phyloP scores from a whole-genome alignment of 2,888 invertebrate genomes.

The Spilosoma lubricipeda region DNA sequence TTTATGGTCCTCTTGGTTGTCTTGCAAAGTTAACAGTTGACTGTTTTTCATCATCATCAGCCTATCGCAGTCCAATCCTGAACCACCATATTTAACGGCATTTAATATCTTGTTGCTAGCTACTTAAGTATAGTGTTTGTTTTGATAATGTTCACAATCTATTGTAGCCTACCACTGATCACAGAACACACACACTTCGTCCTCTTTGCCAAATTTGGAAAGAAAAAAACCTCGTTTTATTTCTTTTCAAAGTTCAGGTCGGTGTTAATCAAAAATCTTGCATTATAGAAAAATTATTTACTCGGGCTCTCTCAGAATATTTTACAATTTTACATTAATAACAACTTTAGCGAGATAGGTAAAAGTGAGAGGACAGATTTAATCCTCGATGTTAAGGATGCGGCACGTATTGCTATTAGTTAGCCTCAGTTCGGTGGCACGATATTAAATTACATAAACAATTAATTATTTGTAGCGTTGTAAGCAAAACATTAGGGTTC shows the following conservation, averaged over 20 bases:
- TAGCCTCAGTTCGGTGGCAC: constrained; percentile 25
- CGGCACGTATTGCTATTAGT: constrained; percentile 51
- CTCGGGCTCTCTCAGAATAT: constrained; percentile 22
- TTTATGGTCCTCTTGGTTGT: no score
- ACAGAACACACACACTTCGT: no score
- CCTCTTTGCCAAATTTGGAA: neutral
- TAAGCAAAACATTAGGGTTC: neutral
- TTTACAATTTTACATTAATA: constrained; percentile 33
- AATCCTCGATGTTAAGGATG: constrained; percentile 50
- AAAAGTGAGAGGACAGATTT: constrained; percentile 29
- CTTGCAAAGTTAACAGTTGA: no score
- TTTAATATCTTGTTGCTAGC: no score
- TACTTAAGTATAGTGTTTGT: no score
- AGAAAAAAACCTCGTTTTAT: neutral
- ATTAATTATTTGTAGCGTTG: constrained; percentile 23
- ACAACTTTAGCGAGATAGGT: constrained; percentile 39
- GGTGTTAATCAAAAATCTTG: neutral
- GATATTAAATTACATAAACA: constrained; percentile 32
- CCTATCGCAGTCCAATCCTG: no score
- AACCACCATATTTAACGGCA: no score
- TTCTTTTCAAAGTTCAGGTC: neutral
- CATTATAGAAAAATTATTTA: constrained; percentile 15
- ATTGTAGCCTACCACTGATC: neutral
- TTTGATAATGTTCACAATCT: neutral
- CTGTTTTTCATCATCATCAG: no score